These are phyloP conservation scores for Stegophylla sp. DNA, from an alignment of 2,888 invertebrate species.

Conservation along the genomic window DNA sequence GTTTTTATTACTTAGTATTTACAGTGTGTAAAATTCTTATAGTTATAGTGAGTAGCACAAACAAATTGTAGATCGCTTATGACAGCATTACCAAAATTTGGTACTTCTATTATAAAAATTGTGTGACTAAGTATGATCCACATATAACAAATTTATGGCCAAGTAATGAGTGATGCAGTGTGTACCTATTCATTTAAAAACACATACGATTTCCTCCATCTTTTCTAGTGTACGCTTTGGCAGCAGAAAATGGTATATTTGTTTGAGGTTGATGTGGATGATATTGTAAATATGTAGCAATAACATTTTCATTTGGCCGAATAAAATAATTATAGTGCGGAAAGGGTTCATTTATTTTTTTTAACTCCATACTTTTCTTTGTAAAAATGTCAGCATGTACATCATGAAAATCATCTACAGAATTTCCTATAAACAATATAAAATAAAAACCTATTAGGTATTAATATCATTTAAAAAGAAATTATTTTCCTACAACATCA, in stretches of 20 bases:
- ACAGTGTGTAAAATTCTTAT: no score
- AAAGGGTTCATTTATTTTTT: neutral
- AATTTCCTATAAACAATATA: neutral
- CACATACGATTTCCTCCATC: constrained; percentile 35
- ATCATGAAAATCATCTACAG: neutral
- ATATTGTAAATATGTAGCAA: constrained; percentile 26
- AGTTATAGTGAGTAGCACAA: no score
- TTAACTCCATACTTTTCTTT: neutral
- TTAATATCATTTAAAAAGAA: no score
- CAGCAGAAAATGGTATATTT: constrained; percentile 18
- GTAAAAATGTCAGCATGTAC: neutral
- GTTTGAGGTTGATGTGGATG: constrained; percentile 36
- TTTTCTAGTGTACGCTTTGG: constrained; percentile 21
- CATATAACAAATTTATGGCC: no score
- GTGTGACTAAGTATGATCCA: no score
- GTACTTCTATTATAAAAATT: no score
- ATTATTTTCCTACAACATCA: no score
- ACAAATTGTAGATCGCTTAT: no score
- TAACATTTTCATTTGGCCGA: neutral
- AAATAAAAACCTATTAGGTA: constrained; percentile 5
- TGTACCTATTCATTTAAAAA: no score
- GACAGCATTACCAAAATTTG: no score
- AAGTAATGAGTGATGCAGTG: no score
- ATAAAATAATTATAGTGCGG: constrained; percentile 8
- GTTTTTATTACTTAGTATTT: no score